These are phyloP conservation scores for Ormyrus pomaceus DNA, from an alignment of 2,888 invertebrate genomes.

Conservation along the genomic window DNA sequence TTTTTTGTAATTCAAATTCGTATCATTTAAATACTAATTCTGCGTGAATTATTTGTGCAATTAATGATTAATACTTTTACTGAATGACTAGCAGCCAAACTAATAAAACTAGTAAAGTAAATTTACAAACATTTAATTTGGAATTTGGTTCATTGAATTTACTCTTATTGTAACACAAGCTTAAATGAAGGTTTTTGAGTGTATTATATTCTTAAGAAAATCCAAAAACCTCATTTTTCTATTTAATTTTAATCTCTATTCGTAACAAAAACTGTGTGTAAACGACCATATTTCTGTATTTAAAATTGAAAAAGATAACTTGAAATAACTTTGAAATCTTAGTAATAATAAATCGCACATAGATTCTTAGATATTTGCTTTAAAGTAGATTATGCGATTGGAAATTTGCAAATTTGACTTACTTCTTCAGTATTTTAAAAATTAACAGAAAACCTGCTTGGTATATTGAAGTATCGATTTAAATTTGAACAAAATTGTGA, in stretches of 20 bases:
- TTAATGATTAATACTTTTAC: slow-evolving; percentile 30
- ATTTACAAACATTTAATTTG: too few species aligned
- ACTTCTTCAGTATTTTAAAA: slow-evolving; percentile 28
- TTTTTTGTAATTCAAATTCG: slow-evolving; percentile 14
- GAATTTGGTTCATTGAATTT: too few species aligned
- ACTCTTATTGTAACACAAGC: too few species aligned
- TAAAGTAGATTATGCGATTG: slow-evolving; percentile 41
- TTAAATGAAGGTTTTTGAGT: too few species aligned
- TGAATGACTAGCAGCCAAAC: slow-evolving; percentile 5
- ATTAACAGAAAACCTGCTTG: slow-evolving; percentile 40
- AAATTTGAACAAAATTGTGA: neutral
- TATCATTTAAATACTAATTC: slow-evolving; percentile 36
- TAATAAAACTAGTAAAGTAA: neutral
- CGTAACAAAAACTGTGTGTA: too few species aligned
- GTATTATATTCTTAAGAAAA: too few species aligned
- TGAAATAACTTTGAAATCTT: neutral
- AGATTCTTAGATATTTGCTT: slow-evolving; percentile 34
- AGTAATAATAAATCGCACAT: slow-evolving; percentile 36
- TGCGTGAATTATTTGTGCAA: slow-evolving; percentile 35
- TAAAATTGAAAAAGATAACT: too few species aligned
- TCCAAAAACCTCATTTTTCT: too few species aligned
- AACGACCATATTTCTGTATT: too few species aligned
- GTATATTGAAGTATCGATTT: slow-evolving; percentile 34
- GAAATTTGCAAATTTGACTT: slow-evolving; percentile 20
- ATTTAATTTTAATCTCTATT: too few species aligned